phyloP scores from a whole-genome alignment of 2,113 vertebrate species.

The Bubalus kerabau region DNA sequence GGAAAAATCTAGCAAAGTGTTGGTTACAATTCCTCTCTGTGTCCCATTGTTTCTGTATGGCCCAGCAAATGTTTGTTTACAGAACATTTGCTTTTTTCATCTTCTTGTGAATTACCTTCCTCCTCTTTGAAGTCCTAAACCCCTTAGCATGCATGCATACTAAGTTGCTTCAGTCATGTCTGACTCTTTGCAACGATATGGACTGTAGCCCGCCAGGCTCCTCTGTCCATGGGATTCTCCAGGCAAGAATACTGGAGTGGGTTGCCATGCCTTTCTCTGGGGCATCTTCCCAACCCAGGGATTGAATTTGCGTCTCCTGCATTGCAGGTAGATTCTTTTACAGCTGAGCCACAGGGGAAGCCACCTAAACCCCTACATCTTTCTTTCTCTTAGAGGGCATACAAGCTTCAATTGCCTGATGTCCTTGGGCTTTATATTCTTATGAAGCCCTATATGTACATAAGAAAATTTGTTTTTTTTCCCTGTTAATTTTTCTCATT shows the following conservation, averaged over 20 bases:
- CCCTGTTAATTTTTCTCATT: neutral
- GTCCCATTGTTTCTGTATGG: neutral
- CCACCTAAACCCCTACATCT: neutral
- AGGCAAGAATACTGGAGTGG: neutral
- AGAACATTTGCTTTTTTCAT: neutral
- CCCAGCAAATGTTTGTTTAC: neutral
- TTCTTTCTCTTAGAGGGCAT: neutral
- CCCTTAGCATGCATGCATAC: neutral
- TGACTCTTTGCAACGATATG: neutral
- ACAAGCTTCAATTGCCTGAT: neutral
- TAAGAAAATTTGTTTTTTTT: neutral
- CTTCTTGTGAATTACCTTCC: neutral
- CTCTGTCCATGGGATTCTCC: neutral
- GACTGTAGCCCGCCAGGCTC: neutral
- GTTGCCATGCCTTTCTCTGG: neutral
- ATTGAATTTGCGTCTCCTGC: neutral
- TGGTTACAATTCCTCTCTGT: neutral
- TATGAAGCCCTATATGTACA: neutral
- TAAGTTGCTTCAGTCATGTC: neutral
- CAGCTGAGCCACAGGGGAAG: neutral
- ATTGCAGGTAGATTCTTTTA: neutral
- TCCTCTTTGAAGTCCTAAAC: neutral
- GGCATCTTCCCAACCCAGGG: neutral
- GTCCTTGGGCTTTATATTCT: neutral
- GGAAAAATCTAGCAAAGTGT: neutral